Base-by-base conservation (phyloP, 2,888 invertebrate species). In the Temnothorax unifasciatus region DNA sequence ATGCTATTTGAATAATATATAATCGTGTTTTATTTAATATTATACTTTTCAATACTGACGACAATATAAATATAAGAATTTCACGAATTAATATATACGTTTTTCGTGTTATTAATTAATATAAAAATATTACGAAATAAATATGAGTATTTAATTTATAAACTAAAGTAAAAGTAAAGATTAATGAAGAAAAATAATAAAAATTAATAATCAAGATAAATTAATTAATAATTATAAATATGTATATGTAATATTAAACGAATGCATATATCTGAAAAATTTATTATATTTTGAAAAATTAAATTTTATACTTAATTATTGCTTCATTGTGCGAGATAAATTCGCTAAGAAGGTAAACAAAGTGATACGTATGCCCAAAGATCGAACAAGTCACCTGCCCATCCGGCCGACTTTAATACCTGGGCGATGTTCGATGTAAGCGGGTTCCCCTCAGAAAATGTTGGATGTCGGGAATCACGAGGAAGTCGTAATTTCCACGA, bases 401-500 rank as follows among this genome's bases (percentile, higher is more conserved):
- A 86, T 82, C 87, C 87, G 77, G 82, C 82, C 63, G 85, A 88
- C 69, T 85, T 85, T 83, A 90, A 89, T 89, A 90, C 84, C 73
- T 76, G 25, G 68, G 25, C 69, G 84, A 84, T 75, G 76, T 85
- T 84, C 83, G 85, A 47, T 82, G 85, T 84, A 76, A 77, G 86
- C 83, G 41, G 41, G 66, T 82, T 69, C 84, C 73, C 77, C 25
- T 85, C 71, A 88, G 87, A 90, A 90, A 86, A 89, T 87, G 90
- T 87, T 89, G 88, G 69, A 90, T 88, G 90, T 90, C 89, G 86
- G 83, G 89, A 89, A 90, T 90, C 88, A 91, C 85, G 86, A 89
- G 90, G 90, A 92, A 90, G 90, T 88, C 89, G 90, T 90, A 91
- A 92, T 91, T 92, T 88, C 87, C 79, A 83, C 79, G 86, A 79